Percentiles rank a stretch among this genome's conserved stretches.
phyloP scores from a whole-genome alignment of 1,140 invertebrate genomes.

The Drosophila eugracilis region DNA sequence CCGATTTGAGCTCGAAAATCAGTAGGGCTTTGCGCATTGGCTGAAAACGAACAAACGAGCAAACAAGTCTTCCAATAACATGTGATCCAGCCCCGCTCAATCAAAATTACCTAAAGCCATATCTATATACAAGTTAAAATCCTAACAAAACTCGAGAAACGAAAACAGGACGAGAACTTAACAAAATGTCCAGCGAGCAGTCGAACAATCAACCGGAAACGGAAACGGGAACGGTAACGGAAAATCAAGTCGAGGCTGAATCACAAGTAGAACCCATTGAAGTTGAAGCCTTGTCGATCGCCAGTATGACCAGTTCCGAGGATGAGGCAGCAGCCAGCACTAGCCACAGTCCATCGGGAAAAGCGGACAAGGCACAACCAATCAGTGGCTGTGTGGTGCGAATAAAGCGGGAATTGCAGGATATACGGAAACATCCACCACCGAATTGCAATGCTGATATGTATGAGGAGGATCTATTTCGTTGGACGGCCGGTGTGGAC shows the following conservation, averaged over 20 bases:
- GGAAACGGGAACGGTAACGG: not conserved
- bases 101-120: not conserved
- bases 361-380: not conserved
- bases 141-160: not conserved
- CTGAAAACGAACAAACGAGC: not conserved
- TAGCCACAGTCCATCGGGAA: not conserved
- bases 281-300: conserved; percentile 1
- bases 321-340: not conserved
- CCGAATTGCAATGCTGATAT: conserved; percentile 56
- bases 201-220: not conserved
- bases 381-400: conserved; percentile 15
- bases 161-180: not conserved
- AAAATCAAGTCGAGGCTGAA: not conserved
- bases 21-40: not conserved
- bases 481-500: conserved; percentile 46
- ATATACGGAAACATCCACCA: conserved; percentile 55
- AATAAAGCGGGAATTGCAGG: conserved; percentile 44
- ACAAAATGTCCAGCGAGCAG: conserved; percentile 7
- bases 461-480: conserved; percentile 44
- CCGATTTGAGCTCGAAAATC: not conserved
- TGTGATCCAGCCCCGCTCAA: not conserved
- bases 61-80: not conserved
- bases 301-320: not conserved
- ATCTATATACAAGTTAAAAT: not conserved
- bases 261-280: too few species aligned